phyloP scores from a whole-genome alignment of 2,888 invertebrate genomes.

The Xestia sexstrigata region DNA sequence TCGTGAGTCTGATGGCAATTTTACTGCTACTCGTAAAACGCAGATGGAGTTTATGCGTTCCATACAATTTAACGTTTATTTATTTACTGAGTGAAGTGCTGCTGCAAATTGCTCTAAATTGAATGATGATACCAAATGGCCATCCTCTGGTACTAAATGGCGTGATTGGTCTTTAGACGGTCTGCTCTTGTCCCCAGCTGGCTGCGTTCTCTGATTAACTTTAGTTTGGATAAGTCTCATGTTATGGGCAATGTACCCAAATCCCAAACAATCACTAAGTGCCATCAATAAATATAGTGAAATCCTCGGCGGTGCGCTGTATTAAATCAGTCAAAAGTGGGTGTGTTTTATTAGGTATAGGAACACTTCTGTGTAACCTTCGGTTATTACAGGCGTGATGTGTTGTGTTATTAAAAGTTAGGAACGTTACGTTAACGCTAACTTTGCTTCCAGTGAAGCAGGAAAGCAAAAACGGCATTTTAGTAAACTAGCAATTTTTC shows the following conservation, averaged over 20 bases:
- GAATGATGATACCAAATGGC: constrained; percentile 9
- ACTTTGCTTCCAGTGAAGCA: neutral
- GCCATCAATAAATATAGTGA: neutral
- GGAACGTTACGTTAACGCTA: too few relatives aligned
- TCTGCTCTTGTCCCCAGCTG: neutral
- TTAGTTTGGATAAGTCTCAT: neutral
- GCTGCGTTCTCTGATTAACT: neutral
- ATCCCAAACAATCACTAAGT: neutral
- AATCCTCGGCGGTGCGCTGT: neutral
- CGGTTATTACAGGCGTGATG: too few relatives aligned
- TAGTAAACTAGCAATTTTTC: neutral
- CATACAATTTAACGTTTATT: constrained; percentile 38
- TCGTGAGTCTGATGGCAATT: constrained; percentile 21
- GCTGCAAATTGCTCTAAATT: constrained; percentile 38
- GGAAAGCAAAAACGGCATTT: neutral
- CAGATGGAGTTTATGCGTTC: constrained; percentile 33
- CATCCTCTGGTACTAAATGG: neutral
- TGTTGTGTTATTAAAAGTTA: too few relatives aligned
- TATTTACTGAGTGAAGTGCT: constrained; percentile 31
- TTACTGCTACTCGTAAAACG: constrained; percentile 39
- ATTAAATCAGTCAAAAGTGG: neutral
- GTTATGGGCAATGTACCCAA: neutral
- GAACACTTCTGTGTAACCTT: too few relatives aligned
- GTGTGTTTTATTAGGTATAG: neutral
- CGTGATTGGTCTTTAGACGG: neutral